Conservation (phyloP, 35 echinoderm and acorn worm species). For the Antedon bifida region DNA sequence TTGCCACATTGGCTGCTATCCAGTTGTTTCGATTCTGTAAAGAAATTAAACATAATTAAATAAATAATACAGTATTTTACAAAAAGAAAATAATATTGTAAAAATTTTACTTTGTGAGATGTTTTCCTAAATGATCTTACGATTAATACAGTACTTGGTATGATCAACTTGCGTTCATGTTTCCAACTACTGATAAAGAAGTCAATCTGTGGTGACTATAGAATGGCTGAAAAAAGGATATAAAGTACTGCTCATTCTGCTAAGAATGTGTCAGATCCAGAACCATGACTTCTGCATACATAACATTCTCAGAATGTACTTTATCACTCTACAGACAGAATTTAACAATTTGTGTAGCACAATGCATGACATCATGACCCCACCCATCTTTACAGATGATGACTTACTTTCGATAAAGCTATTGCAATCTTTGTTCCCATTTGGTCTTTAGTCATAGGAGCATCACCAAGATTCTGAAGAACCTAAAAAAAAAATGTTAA, state of each 20-base stretch:
- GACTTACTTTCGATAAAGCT: conserved; percentile 33
- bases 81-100: neutral
- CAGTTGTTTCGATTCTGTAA: conserved; percentile 50
- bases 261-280: no score
- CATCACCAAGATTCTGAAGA: conserved; percentile 36
- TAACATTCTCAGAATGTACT: neutral
- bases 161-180: no score
- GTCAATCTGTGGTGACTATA: no score
- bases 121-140: no score
- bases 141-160: no score
- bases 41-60: neutral
- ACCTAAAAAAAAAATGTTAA: conserved; percentile 23
- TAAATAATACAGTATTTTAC: neutral
- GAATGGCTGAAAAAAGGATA: no score
- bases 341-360: neutral
- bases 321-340: neutral
- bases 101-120: neutral
- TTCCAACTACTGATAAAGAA: no score
- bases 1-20: conserved; percentile 75
- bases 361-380: neutral
- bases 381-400: no score
- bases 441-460: conserved; percentile 16
- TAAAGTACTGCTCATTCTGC: no score
- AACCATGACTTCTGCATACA: no score
- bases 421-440: conserved; percentile 51